Percentiles rank a stretch among this genome's conserved stretches.
phyloP scores from a whole-genome alignment of 2,113 vertebrate genomes.

The Actenoides hombroni region DNA sequence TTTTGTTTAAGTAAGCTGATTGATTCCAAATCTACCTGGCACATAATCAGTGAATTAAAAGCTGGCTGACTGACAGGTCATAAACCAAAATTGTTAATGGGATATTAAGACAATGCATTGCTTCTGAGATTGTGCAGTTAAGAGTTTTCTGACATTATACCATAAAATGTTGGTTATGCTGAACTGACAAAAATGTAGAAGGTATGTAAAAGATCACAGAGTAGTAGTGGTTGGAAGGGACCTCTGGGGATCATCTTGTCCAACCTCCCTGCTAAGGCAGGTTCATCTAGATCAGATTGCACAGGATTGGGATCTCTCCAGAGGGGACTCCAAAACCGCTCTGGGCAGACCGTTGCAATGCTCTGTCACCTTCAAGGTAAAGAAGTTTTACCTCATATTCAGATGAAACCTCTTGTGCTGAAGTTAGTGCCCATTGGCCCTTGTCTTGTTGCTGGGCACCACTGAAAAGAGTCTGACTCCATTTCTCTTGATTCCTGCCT shows the following conservation, averaged over 20 bases:
- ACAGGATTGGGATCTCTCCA: not conserved
- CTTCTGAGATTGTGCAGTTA: not conserved
- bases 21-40: not conserved
- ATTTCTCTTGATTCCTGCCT: not conserved
- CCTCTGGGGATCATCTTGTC: not conserved
- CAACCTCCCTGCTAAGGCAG: not conserved
- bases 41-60: slow-evolving; percentile 3
- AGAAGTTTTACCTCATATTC: not conserved
- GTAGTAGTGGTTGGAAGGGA: not conserved
- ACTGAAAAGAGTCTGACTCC: not conserved
- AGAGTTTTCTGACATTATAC: not conserved
- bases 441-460: not conserved
- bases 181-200: not conserved
- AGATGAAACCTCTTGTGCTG: not conserved
- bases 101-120: not conserved
- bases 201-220: not conserved
- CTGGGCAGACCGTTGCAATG: not conserved
- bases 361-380: not conserved
- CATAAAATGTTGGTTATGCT: not conserved
- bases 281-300: not conserved
- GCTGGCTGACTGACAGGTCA: not conserved
- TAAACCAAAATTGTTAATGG: not conserved
- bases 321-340: not conserved
- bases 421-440: not conserved
- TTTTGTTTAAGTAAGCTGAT: slow-evolving; percentile 34